A percentile compares a stretch with the other conserved stretches of the same genome.
phyloP scores from a whole-genome alignment of 2,888 invertebrate species.

The Erebia epiphron region DNA sequence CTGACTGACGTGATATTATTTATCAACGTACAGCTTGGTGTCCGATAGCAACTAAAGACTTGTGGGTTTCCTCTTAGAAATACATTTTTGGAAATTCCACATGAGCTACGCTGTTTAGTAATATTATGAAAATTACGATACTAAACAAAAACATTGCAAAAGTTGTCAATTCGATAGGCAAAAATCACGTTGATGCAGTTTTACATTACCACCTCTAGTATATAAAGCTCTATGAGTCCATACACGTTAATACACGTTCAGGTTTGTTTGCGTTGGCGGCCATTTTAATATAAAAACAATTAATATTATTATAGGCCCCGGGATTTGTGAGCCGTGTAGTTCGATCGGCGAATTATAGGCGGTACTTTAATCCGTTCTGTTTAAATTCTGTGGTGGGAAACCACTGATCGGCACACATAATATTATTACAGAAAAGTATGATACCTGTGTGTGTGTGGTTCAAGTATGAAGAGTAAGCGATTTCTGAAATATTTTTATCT shows the following conservation, averaged over 20 bases:
- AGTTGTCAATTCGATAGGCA: no score
- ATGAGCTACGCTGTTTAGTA: no score
- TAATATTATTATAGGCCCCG: constrained; percentile 45
- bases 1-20: no score
- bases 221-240: not conserved
- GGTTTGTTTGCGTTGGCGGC: constrained; percentile 23
- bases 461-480: constrained; percentile 24
- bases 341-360: constrained; percentile 49
- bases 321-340: constrained; percentile 43
- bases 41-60: no score
- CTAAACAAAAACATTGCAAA: no score
- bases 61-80: no score
- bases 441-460: constrained; percentile 22
- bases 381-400: constrained; percentile 50
- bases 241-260: constrained; percentile 1
- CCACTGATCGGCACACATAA: constrained; percentile 32
- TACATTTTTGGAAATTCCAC: no score
- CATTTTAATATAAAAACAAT: constrained; percentile 43
- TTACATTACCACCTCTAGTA: not conserved
- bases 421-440: constrained; percentile 31
- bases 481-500: not conserved
- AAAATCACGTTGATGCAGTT: not conserved
- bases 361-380: constrained; percentile 53
- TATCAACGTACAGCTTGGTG: no score
- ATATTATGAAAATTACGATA: no score